These are phyloP conservation scores for Perizoma affinitatum DNA, from an alignment of 2,888 invertebrate genomes.

Conservation along the genomic window DNA sequence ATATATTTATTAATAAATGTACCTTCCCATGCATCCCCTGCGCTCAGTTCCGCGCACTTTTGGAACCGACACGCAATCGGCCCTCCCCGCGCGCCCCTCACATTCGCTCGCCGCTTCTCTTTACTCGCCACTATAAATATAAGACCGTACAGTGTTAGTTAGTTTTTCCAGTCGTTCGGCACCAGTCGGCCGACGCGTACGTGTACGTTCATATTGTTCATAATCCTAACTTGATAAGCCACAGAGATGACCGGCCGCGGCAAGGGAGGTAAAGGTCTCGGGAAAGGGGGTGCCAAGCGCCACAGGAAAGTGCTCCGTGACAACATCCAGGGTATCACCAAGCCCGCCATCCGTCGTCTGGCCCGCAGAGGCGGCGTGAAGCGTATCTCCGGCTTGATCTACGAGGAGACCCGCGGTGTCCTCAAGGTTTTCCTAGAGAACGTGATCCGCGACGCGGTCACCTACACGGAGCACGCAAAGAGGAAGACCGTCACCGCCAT, in stretches of 20 bases:
- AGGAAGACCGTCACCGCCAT: conserved; percentile 92
- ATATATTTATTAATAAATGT: too few relatives aligned
- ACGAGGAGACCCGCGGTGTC: conserved; percentile 91
- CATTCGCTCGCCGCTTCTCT: too few relatives aligned
- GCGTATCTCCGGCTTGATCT: conserved; percentile 89
- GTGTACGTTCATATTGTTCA: too few relatives aligned
- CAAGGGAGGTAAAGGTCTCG: conserved; percentile 91
- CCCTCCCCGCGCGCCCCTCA: too few relatives aligned
- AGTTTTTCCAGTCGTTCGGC: too few relatives aligned
- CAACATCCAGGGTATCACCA: conserved; percentile 92
- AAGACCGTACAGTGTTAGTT: too few relatives aligned
- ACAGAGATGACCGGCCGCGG: conserved; percentile 90
- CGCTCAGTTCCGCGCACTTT: too few relatives aligned
- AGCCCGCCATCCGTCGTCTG: conserved; percentile 90
- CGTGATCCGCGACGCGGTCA: conserved; percentile 93
- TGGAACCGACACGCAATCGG: too few relatives aligned
- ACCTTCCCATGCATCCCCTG: too few relatives aligned
- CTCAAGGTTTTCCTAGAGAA: conserved; percentile 92
- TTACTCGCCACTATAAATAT: too few relatives aligned
- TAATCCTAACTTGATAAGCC: too few relatives aligned
- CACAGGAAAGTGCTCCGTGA: conserved; percentile 92
- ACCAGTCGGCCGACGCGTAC: too few relatives aligned
- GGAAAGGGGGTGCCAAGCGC: conserved; percentile 92
- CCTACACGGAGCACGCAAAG: conserved; percentile 91
- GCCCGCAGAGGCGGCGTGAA: conserved; percentile 89